Evolutionary conservation across 2,113 vertebrate genomes (phyloP).

Genomic region (Aythya baeri): DNA sequence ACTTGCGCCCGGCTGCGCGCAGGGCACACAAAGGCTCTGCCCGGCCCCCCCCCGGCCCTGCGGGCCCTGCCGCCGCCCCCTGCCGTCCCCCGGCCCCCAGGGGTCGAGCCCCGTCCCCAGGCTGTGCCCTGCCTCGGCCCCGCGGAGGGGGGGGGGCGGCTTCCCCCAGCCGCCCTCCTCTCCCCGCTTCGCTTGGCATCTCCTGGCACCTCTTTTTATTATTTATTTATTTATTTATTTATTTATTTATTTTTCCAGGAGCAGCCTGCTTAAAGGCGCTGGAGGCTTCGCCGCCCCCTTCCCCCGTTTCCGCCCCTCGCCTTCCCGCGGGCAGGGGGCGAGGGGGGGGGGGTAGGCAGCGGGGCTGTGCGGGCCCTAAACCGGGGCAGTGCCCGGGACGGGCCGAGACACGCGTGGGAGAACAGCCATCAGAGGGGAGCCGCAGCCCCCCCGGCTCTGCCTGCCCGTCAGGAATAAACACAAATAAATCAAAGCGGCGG

Average conservation of each 20-base stretch:
- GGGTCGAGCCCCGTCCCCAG: no score
- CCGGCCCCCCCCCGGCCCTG: background rate
- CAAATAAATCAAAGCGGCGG: conserved; percentile 10
- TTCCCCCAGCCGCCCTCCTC: background rate
- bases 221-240: no score
- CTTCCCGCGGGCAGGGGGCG: background rate
- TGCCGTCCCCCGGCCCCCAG: no score
- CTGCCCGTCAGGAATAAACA: background rate
- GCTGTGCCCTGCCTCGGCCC: no score
- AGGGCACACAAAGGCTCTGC: background rate
- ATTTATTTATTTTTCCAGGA: background rate
- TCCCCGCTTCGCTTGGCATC: background rate
- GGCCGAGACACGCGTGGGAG: background rate
- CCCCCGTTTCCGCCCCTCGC: background rate
- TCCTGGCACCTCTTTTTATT: background rate
- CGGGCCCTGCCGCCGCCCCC: background rate
- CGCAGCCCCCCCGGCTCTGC: background rate
- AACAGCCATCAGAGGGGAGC: background rate
- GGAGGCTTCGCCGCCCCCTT: background rate
- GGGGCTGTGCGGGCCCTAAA: background rate
- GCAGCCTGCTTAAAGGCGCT: background rate
- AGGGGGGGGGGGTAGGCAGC: background rate
- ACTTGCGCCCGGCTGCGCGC: background rate
- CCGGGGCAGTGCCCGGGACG: background rate
- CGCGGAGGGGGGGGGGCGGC: no score